Evolutionary conservation across 2,888 invertebrate species (phyloP), one percentile per base, ranked within the genome.

Genomic region (Eulithis testata): DNA sequence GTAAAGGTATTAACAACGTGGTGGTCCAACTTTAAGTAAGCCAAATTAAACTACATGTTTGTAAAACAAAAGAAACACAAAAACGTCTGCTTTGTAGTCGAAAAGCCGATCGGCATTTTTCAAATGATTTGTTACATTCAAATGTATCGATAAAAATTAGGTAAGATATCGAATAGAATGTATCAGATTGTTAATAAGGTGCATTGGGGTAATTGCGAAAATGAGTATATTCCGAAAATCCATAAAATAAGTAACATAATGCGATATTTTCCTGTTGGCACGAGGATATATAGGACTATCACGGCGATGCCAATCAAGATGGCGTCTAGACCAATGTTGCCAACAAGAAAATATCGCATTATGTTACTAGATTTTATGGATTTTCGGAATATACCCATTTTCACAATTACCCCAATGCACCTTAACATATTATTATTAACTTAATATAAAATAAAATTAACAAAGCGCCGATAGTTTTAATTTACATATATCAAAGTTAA

Each of bases 1-100:
- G 85, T 88, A 87, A 87, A 86, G 75, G 80, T 77, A 87, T 86
- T 84, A 84, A 83, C 88, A 70, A 81, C 88, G 87, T 87, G 88
- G 88, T 81, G 89, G 89, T 89, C 87, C 40, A 12, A 58, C 47
- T 66, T 55, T 64, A 63, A 68, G 58, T 62, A 56, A 63, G 58
- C 63, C 61, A 53, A 70, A 72, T 69, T 65, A 63, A 51, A 31
- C 43, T 53, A 47, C 14, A 68, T 52, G 65, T 57, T 64, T 60
- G 55, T 59, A 63, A 65, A 72, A 68, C 63, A 62, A 67, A 66
- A 71, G 56, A 59, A 63, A 64, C 66, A 71, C 67, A 47, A 40
- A 51, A 72, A 70, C 65, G 40, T 66, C 61, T 56, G 47, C 69
- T 69, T 62, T 68, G 57, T 63, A 79, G 76, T 76, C 71, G 73